Evolutionary conservation across 2,113 vertebrate species (phyloP), one percentile per base, ranked within the genome.

Genomic region (Cryptomyrus ogoouensis): DNA sequence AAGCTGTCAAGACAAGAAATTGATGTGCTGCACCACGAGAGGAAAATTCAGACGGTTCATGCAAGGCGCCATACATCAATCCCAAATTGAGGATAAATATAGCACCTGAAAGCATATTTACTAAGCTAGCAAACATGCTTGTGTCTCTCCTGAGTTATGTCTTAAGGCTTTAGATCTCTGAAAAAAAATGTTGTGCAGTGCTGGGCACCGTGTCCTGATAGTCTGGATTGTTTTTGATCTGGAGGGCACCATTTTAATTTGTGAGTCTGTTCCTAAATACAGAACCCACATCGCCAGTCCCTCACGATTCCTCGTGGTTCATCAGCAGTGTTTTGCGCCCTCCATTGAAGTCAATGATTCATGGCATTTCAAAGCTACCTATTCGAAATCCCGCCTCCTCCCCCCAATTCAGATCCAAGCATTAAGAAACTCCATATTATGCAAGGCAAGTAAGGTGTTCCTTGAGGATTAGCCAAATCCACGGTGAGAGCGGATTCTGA

Each of bases 381-480:
- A 42, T 80, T 42, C 2, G 1, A 17, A 80, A 80, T 39, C 31
- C 74, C 74, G 17, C 74, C 35, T 39, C 74, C 31, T 39, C 74
- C 74, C 35, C 74, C 74, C 74, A 19, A n/a, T 80, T 80, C 74
- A 42, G n/a, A 70, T 70, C 62, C 62, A 31, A 13, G 74, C 74
- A 42, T 80, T 80, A 42, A 80, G 35, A 42, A 42, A 80, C 74
- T 42, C 74, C 74, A 42, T 42, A 80, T 39, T 80, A 80, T 80
- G 74, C 35, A 8, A 80, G 74, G 42, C 74, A 80, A 42, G 35
- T 80, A n/a, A 80, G 74, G 74, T 80, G 74, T 42, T 80, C 74
- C 35, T 80, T 80, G 74, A 80, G 74, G 74, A 80, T 80, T 80
- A 80, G 74, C 35, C 74, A 80, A 80, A 80, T 80, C 74, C 74